Evolutionary conservation across 1,140 invertebrate genomes (phyloP), one percentile per base, ranked within the genome.

Genomic region (Rhizoglyphus robini): DNA sequence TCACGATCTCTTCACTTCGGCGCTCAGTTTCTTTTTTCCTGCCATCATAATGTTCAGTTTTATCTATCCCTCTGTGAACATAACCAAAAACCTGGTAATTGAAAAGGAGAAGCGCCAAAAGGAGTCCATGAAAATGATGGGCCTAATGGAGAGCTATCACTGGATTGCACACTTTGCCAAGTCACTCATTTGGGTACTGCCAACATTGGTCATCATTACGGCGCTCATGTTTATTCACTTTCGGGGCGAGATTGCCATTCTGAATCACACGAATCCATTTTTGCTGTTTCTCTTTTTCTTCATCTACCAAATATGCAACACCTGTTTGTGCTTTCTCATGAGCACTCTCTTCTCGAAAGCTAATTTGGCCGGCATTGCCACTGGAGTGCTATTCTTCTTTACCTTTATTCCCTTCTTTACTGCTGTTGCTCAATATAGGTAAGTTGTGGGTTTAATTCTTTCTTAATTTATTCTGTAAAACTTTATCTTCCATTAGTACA

Each of bases 51-150:
- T 63, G 20, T 63, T 63, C 30, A 63, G 61, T 63, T 59, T 63
- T 30, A 60, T 13, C 23, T 63, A 60, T 49, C 20, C 38, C 11
- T 13, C 61, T 1, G 32, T 63, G 11, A 63, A 63, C 32, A 5
- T 46, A 49, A 79, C 84, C 27, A 86, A 85, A 71, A 80, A 78
- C 32, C 81, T 86, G 67, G 84, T 86, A 13, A 78, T 81, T 69
- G 84, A 86, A 73, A 86, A 86, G 72, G 84, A 86, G 69, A 72
- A 76, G 63, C 74, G 78, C 25, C 72, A 83, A 27, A 82, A 82
- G 70, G 82, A 83, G 72, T 79, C 81, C 1, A 83, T 83, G 82
- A 78, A 78, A 72, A 79, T 82, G 1, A 83, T 84, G 81, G 83
- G 83, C 11, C 72, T 84, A 3, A 75, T 74, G 2, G 82, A 81